Percentiles rank a stretch among this genome's conserved stretches.
Conservation (phyloP, 2,113 vertebrate genomes). For the Sphyrna mokarran region DNA sequence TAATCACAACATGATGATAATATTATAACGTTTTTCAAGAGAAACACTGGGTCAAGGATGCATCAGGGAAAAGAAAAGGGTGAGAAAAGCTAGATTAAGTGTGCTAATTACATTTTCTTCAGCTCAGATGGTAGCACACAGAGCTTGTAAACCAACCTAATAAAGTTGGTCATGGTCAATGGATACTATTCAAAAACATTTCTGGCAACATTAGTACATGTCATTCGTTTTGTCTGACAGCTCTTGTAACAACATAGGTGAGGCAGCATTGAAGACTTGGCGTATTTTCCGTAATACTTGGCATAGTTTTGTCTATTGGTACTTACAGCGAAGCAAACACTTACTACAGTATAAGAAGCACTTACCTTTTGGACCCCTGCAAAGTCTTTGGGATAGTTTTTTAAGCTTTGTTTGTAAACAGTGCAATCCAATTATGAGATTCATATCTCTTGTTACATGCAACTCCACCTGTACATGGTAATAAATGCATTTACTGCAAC, state of each 20-base stretch:
- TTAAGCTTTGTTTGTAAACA: conserved; percentile 19
- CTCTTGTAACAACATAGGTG: conserved; percentile 36
- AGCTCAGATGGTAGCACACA: conserved; percentile 45
- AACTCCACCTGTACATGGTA: neutral
- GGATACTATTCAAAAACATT: conserved; percentile 49
- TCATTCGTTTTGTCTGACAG: conserved; percentile 35
- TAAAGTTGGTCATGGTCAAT: conserved; percentile 38
- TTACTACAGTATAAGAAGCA: conserved; percentile 26
- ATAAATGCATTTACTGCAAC: neutral
- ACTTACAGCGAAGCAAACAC: conserved; percentile 25
- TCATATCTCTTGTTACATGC: neutral
- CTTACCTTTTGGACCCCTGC: neutral
- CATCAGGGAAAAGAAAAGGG: conserved; percentile 38
- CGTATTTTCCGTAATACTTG: neutral
- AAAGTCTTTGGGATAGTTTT: neutral
- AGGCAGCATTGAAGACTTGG: conserved; percentile 11
- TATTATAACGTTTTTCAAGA: conserved; percentile 55
- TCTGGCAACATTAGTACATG: conserved; percentile 39
- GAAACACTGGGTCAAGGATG: conserved; percentile 54
- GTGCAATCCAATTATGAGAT: neutral
- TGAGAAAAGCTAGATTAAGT: conserved; percentile 43
- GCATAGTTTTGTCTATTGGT: conserved; percentile 15
- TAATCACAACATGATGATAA: conserved; percentile 56
- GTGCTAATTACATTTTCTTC: conserved; percentile 55
- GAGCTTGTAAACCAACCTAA: conserved; percentile 22